These are phyloP conservation scores for Cygnus atratus DNA, from an alignment of 2,113 vertebrate genomes.

Conservation along the genomic window DNA sequence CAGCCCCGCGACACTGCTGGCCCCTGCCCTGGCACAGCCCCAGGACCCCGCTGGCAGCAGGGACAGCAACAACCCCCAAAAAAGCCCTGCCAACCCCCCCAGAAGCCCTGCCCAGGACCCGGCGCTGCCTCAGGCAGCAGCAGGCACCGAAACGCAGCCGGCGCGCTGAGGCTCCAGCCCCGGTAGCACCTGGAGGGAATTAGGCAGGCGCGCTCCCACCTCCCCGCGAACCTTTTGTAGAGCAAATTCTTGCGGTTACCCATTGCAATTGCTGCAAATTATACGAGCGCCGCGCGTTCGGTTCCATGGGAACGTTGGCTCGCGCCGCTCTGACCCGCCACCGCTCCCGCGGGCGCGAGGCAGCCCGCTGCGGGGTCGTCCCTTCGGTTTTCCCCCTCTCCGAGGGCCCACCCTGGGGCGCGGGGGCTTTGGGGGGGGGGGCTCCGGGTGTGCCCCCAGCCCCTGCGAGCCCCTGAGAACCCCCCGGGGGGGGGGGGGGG, in stretches of 20 bases:
- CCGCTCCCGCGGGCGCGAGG: background rate
- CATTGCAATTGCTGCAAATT: constrained; percentile 34
- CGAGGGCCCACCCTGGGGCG: background rate
- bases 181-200: constrained; percentile 54
- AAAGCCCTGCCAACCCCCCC: too few relatives aligned
- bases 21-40: background rate
- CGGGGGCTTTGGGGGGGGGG: too few relatives aligned
- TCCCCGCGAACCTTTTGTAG: constrained; percentile 35
- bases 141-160: background rate
- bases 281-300: background rate
- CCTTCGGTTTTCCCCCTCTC: background rate
- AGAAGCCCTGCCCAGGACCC: accelerated
- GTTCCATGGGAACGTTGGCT: background rate
- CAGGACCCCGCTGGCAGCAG: background rate
- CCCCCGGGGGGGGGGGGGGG: background rate
- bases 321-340: background rate
- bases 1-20: background rate
- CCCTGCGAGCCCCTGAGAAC: background rate
- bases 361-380: background rate
- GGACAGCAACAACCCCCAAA: too few relatives aligned
- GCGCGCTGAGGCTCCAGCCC: background rate
- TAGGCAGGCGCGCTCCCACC: constrained; percentile 18
- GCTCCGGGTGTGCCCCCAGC: too few relatives aligned
- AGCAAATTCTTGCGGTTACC: constrained; percentile 59
- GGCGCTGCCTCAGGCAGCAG: accelerated